A percentile compares a stretch with the other conserved stretches of the same genome.
phyloP scores from a whole-genome alignment of 2,113 vertebrate genomes.

The Microtus oregoni region DNA sequence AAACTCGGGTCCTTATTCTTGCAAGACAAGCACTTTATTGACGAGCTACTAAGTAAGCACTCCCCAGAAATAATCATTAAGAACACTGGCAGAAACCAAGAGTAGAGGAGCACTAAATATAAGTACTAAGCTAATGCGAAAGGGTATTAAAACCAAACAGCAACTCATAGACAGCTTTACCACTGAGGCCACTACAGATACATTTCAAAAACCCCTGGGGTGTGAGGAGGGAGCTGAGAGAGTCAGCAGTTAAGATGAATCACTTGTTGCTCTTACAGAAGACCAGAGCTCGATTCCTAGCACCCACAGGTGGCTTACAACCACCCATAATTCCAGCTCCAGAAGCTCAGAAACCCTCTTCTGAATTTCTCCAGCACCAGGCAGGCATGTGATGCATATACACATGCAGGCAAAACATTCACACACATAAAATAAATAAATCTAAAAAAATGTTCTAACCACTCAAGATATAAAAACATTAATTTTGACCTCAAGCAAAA shows the following conservation, averaged over 20 bases:
- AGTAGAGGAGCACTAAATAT: constrained; percentile 19
- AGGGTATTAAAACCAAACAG: background rate
- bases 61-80: background rate
- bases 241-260: background rate
- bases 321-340: background rate
- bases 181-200: background rate
- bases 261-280: background rate
- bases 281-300: background rate
- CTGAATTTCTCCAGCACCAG: background rate
- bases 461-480: background rate
- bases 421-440: background rate
- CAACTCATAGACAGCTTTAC: background rate
- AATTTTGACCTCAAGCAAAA: constrained; percentile 43
- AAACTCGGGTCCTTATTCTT: background rate
- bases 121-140: background rate
- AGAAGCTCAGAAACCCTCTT: background rate
- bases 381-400: background rate
- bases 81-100: constrained; percentile 49
- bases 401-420: background rate
- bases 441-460: background rate
- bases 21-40: background rate
- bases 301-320: background rate
- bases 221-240: background rate
- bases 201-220: background rate
- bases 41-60: background rate